A percentile compares a stretch with the other conserved stretches of the same genome.
Evolutionary conservation across 2,888 invertebrate species (phyloP).

Genomic region (Agrochola lota): DNA sequence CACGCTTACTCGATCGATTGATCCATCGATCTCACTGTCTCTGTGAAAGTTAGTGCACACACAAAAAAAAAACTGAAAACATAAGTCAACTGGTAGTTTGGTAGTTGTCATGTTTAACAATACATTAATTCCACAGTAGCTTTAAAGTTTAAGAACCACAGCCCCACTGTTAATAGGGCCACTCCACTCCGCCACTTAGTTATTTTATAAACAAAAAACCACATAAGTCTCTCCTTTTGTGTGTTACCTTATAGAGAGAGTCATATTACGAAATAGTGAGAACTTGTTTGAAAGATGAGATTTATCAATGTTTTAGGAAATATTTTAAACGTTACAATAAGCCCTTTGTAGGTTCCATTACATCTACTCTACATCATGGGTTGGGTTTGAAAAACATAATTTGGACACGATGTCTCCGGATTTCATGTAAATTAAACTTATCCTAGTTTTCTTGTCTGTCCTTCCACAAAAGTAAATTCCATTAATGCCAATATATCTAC

Average conservation of each 20-base stretch:
- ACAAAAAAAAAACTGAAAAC: background rate
- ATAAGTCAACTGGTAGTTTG: background rate
- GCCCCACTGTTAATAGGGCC: background rate
- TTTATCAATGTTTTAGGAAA: slow-evolving; percentile 16
- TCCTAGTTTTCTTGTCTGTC: background rate
- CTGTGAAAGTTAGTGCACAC: background rate
- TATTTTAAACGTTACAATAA: slow-evolving; percentile 38
- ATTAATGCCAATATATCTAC: background rate
- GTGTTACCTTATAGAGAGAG: slow-evolving; percentile 7
- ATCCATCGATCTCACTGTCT: background rate
- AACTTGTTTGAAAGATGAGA: slow-evolving; percentile 35
- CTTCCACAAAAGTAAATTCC: background rate
- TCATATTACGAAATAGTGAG: slow-evolving; percentile 32
- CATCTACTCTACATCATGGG: background rate
- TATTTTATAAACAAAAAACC: slow-evolving; percentile 32
- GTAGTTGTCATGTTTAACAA: too few relatives aligned
- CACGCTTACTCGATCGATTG: too few relatives aligned
- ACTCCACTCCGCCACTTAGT: slow-evolving; percentile 13
- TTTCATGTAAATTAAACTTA: background rate
- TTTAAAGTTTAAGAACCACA: slow-evolving; percentile 2
- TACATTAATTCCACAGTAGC: background rate
- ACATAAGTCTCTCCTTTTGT: slow-evolving; percentile 16
- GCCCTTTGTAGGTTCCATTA: slow-evolving; percentile 7
- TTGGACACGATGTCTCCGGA: too few relatives aligned
- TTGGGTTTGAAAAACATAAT: background rate